Percentiles rank a stretch among this genome's conserved stretches.
phyloP scores from a whole-genome alignment of 1,140 invertebrate genomes.

The Drosophila gunungcola region DNA sequence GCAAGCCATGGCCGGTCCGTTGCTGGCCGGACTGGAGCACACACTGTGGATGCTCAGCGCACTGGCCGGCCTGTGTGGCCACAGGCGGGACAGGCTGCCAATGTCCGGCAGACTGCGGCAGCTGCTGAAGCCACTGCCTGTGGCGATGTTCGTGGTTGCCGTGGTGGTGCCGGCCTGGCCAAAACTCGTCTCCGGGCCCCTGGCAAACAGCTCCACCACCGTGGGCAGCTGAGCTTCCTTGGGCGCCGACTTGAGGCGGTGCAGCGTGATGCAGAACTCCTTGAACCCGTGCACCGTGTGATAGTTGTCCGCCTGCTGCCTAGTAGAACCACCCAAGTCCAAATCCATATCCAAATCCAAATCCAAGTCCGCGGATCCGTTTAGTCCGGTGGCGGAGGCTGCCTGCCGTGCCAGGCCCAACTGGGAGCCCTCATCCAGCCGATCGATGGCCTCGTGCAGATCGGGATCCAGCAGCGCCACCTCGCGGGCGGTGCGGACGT shows the following conservation, averaged over 20 bases:
- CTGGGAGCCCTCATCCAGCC: conserved; percentile 28
- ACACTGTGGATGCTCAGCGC: not conserved
- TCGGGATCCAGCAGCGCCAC: conserved; percentile 56
- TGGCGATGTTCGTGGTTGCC: not conserved
- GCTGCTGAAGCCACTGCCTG: not conserved
- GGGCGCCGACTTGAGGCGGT: conserved; percentile 26
- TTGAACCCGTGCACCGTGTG: conserved; percentile 69
- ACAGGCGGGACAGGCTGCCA: not conserved
- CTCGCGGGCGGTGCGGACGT: conserved; percentile 87
- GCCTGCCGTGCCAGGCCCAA: conserved; percentile 36
- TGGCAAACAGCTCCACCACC: conserved; percentile 46
- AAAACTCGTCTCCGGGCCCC: not conserved
- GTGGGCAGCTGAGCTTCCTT: conserved; percentile 9
- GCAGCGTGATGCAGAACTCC: conserved; percentile 67
- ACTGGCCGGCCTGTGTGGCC: conserved; percentile 1
- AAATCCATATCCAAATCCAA: not conserved
- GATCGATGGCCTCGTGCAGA: conserved; percentile 64
- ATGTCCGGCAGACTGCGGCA: conserved; percentile 54
- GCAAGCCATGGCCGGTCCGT: not conserved
- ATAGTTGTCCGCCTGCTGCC: conserved; percentile 27
- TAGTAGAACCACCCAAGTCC: not conserved
- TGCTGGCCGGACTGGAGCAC: not conserved
- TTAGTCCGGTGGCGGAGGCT: not conserved
- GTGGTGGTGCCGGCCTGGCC: not conserved
- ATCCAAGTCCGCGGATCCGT: not conserved